Conservation (phyloP, 2,113 vertebrate genomes). For the Crotalus tigris region DNA sequence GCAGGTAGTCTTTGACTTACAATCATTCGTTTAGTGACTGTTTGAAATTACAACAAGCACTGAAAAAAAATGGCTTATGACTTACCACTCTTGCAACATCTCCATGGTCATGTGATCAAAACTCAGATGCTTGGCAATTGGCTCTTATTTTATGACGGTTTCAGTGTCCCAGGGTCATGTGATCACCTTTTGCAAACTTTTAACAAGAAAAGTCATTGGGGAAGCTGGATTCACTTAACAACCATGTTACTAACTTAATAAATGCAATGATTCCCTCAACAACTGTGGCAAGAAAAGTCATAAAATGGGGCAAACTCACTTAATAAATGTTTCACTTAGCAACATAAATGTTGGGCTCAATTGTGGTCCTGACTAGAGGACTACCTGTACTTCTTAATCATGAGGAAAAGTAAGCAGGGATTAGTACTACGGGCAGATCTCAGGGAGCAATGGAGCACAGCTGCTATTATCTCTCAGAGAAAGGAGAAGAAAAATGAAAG, state of each 20-base stretch:
- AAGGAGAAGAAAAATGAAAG: constrained; percentile 17
- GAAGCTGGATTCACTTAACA: not conserved
- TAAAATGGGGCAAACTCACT: not conserved
- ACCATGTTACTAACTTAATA: not conserved
- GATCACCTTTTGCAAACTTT: not conserved
- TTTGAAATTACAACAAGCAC: not conserved
- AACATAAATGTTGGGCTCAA: not conserved
- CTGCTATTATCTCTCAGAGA: constrained; percentile 6
- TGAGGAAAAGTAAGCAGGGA: fast-evolving
- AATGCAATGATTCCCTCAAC: not conserved
- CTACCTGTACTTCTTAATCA: not conserved
- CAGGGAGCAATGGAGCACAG: constrained; percentile 26
- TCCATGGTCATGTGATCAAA: not conserved
- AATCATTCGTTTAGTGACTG: not conserved
- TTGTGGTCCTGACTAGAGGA: not conserved
- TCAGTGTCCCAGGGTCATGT: not conserved
- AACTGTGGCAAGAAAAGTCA: not conserved
- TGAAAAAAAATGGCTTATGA: not conserved
- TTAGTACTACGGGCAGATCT: constrained; percentile 12
- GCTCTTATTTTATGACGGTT: not conserved
- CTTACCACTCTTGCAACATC: not conserved
- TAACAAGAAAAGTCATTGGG: not conserved
- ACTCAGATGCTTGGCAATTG: not conserved
- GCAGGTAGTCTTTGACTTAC: not conserved
- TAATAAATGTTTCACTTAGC: not conserved